These are phyloP conservation scores for Suncus etruscus DNA, from an alignment of 2,113 vertebrate genomes.

Conservation along the genomic window DNA sequence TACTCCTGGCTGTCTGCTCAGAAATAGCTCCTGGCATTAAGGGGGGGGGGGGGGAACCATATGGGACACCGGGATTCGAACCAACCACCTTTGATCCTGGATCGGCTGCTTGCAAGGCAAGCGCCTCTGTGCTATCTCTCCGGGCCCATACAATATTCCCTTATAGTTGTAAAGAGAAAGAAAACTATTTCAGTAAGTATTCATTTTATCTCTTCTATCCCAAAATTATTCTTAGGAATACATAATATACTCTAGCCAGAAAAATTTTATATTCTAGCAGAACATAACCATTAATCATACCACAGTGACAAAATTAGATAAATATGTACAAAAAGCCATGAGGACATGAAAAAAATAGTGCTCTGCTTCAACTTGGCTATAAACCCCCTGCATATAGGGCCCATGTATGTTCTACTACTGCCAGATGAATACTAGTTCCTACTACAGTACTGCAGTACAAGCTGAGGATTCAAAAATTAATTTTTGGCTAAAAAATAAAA, in stretches of 20 bases:
- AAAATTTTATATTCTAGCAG: background rate
- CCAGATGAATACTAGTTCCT: background rate
- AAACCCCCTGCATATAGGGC: background rate
- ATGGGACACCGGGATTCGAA: too few relatives aligned
- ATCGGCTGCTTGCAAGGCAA: too few relatives aligned
- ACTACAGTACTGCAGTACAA: background rate
- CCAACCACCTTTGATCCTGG: too few relatives aligned
- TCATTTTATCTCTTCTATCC: too few relatives aligned
- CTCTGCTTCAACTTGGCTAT: background rate
- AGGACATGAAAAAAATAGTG: background rate
- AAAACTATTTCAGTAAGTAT: background rate
- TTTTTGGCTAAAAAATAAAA: background rate
- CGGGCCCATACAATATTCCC: slow-evolving; percentile 47
- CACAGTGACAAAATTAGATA: slow-evolving; percentile 10
- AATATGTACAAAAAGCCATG: background rate
- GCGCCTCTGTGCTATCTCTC: too few relatives aligned
- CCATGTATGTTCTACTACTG: background rate
- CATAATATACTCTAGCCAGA: background rate
- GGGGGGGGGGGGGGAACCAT: too few relatives aligned
- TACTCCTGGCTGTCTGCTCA: too few relatives aligned
- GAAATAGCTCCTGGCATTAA: too few relatives aligned
- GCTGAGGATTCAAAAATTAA: background rate
- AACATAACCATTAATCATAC: background rate
- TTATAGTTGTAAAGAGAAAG: slow-evolving; percentile 36
- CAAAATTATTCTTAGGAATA: background rate